A percentile compares a stretch with the other conserved stretches of the same genome.
Conservation (phyloP, 1,140 invertebrate species). For the Bradynema listronoti region DNA sequence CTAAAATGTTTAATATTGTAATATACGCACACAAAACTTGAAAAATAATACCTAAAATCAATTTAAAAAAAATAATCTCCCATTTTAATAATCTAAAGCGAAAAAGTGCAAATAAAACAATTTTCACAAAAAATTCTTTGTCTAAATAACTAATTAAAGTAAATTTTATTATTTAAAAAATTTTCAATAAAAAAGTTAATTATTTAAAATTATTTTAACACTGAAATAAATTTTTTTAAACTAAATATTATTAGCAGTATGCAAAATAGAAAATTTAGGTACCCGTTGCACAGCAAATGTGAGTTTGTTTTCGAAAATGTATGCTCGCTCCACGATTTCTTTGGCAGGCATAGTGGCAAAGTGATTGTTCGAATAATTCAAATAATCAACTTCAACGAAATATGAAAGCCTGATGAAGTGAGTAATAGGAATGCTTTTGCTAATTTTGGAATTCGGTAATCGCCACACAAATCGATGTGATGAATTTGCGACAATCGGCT, state of each 20-base stretch:
- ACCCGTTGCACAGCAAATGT: slow-evolving; percentile 31
- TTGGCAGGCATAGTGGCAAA: background rate
- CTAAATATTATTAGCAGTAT: background rate
- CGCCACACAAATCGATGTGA: slow-evolving; percentile 39
- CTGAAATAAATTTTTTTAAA: too few species aligned
- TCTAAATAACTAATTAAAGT: too few species aligned
- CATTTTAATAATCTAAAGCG: background rate
- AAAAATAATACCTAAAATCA: background rate
- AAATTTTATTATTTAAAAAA: too few species aligned
- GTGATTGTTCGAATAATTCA: background rate
- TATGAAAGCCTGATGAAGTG: slow-evolving; percentile 29
- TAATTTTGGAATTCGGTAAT: slow-evolving; percentile 15
- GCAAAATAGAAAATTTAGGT: background rate
- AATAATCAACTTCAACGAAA: slow-evolving; percentile 8
- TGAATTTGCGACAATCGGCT: slow-evolving; percentile 38
- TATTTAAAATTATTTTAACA: too few species aligned
- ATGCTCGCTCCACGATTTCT: slow-evolving; percentile 15
- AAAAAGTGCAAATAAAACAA: too few species aligned
- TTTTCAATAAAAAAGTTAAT: too few species aligned
- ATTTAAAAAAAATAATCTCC: slow-evolving; percentile 1
- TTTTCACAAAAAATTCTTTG: too few species aligned
- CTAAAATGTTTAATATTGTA: slow-evolving; percentile 10
- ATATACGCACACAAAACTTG: background rate
- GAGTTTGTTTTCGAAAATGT: slow-evolving; percentile 27
- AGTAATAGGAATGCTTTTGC: slow-evolving; percentile 18